phyloP scores from a whole-genome alignment of 2,113 vertebrate species.

The Notiomystis cincta region DNA sequence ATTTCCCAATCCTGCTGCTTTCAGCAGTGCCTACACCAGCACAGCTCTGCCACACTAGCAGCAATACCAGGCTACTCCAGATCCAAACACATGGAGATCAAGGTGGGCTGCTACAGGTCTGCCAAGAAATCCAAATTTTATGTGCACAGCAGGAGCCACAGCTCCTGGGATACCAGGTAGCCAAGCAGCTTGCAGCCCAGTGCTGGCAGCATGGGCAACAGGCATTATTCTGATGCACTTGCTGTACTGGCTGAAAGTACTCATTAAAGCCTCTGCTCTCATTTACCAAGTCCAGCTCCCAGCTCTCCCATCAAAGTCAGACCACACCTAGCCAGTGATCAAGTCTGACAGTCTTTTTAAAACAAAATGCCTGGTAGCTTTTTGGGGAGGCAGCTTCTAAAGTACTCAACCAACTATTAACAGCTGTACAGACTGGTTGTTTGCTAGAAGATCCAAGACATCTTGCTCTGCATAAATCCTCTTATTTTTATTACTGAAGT shows the following conservation, averaged over 20 bases:
- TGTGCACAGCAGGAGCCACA: not conserved
- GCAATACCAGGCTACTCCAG: not conserved
- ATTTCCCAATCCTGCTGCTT: not conserved
- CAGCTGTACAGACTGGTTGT: not conserved
- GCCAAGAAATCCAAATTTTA: not conserved
- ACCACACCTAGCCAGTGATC: not conserved
- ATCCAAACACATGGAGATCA: not conserved
- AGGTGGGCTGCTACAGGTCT: not conserved
- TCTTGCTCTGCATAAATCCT: not conserved
- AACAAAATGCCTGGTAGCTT: not conserved
- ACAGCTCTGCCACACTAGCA: fast-evolving
- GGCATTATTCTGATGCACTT: not conserved
- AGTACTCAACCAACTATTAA: not conserved
- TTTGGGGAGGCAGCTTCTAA: not conserved
- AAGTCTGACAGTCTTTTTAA: not conserved
- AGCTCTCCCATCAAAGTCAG: not conserved
- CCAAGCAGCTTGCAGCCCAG: not conserved
- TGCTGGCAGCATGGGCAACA: not conserved
- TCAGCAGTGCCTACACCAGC: not conserved
- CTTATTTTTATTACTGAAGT: not conserved
- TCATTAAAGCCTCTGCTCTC: not conserved
- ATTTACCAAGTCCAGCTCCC: not conserved
- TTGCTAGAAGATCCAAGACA: not conserved
- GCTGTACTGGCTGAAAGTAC: not conserved
- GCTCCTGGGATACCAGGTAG: not conserved